Evolutionary conservation across 2,888 invertebrate genomes (phyloP).

Genomic region (Phytoseiulus persimilis): DNA sequence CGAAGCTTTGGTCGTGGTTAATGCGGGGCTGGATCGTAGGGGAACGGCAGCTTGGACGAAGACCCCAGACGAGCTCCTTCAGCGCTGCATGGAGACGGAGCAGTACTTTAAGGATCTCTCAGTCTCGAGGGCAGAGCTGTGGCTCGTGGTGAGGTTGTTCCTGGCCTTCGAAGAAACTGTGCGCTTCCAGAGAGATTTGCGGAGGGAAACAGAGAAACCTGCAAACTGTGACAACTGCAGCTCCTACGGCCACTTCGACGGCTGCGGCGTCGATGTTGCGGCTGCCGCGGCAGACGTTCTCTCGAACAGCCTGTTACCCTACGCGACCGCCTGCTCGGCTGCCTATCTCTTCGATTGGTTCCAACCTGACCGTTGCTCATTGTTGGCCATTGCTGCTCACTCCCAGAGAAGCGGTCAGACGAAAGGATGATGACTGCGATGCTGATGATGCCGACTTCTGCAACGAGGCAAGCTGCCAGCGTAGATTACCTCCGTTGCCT

Average conservation of each 20-base stretch:
- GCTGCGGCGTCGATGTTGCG: not conserved
- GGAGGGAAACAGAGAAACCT: not conserved
- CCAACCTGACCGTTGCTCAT: too few species aligned
- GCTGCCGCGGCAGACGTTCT: not conserved
- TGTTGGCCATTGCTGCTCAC: not conserved
- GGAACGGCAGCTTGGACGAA: too few species aligned
- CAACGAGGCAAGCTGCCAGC: slow-evolving; percentile 5
- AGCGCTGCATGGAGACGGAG: too few species aligned
- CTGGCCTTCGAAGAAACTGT: too few species aligned
- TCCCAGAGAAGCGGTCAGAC: not conserved
- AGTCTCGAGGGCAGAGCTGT: too few species aligned
- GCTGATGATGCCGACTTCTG: not conserved
- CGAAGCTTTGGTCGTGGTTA: too few species aligned
- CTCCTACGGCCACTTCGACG: not conserved
- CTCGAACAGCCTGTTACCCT: not conserved
- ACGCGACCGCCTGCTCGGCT: not conserved
- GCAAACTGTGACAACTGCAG: too few species aligned
- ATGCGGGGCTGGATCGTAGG: too few species aligned
- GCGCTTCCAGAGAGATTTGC: too few species aligned
- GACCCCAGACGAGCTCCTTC: too few species aligned
- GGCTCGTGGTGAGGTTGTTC: too few species aligned
- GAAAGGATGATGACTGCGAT: not conserved
- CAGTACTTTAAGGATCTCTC: too few species aligned
- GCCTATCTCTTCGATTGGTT: not conserved
- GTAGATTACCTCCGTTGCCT: not conserved